Conservation (phyloP, 2,888 invertebrate species). For the Plebejus melissa region DNA sequence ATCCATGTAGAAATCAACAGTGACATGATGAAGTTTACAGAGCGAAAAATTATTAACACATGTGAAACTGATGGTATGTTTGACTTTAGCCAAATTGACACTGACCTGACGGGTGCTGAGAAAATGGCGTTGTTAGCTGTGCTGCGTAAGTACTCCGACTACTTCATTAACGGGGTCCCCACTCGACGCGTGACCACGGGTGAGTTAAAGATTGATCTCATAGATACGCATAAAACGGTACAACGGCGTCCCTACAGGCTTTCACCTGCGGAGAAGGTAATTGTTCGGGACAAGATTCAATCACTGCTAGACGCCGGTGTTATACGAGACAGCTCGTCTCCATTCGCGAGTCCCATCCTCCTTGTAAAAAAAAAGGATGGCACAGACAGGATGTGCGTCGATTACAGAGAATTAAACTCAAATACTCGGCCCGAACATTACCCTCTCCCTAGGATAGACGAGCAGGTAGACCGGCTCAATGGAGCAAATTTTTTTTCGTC, state of each 20-base stretch:
- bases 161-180: constrained; percentile 38
- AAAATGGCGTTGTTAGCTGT: constrained; percentile 15
- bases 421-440: constrained; percentile 39
- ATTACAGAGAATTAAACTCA: constrained; percentile 40
- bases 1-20: constrained; percentile 32
- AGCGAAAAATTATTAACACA: constrained; percentile 1
- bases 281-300: constrained; percentile 38
- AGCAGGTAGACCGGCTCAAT: constrained; percentile 29
- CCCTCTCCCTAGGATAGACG: constrained; percentile 34
- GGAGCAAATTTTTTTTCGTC: constrained; percentile 36
- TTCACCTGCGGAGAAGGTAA: constrained; percentile 36
- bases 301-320: constrained; percentile 37
- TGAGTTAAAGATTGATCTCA: constrained; percentile 27
- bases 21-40: constrained; percentile 26
- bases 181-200: constrained; percentile 37
- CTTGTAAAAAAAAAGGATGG: constrained; percentile 31
- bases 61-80: not conserved
- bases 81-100: constrained; percentile 34
- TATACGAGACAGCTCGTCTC: constrained; percentile 40
- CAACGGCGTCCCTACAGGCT: constrained; percentile 37
- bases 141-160: constrained; percentile 28
- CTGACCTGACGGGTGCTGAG: constrained; percentile 30
- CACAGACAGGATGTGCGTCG: constrained; percentile 38
- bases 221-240: constrained; percentile 34
- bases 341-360: constrained; percentile 42